Evolutionary conservation across 2,797 vertebrate genomes (phyloP), one percentile per base, ranked within the genome.

Genomic region (Emydoidea blandingii): DNA sequence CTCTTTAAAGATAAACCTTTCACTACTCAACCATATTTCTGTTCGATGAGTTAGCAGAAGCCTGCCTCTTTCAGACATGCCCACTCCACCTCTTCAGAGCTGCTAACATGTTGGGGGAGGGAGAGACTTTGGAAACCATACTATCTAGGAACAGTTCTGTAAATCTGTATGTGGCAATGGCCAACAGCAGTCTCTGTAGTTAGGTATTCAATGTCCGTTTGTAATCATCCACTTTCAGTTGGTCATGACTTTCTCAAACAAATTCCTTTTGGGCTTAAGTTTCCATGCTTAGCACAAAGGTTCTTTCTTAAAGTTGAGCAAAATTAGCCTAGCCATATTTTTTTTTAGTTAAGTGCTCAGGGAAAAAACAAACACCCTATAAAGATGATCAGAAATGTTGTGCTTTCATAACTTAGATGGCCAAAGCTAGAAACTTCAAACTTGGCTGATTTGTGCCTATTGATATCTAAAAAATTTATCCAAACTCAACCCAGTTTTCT

Each of bases 401-500:
- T 53, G 52, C 81, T 56, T 29, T 5, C 37, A 10, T 83, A 56
- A 47, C n/a, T 79, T 19, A 50, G 27, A 27, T 92, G 79, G 79
- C 37, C n/a, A 81, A 31, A 89, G 87, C 37, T 76, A 53, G 14
- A 29, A 95, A 10, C 14, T 54, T 11, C 49, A 87, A 68, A 21
- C 37, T 91, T 85, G 80, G 57, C 7, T 31, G 49, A 47, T 92
- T 95, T 95, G 76, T 79, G 84, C 52, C 59, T 86, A 47, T 52
- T 82, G 59, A 57, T 11, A 49, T 29, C 44, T 95, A 10, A 83
- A 85, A 92, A 86, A 37, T 0, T 1, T 27, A 41, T n/a, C 41
- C 44, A 29, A 76, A 44, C 29, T 12, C 52, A n/a, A 19, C 6
- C 59, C 53, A 7, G 37, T 37, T n/a, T 53, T 27, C 41, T 59